Conservation (phyloP, 2,888 invertebrate species). For the Linnaemya tessellans region DNA sequence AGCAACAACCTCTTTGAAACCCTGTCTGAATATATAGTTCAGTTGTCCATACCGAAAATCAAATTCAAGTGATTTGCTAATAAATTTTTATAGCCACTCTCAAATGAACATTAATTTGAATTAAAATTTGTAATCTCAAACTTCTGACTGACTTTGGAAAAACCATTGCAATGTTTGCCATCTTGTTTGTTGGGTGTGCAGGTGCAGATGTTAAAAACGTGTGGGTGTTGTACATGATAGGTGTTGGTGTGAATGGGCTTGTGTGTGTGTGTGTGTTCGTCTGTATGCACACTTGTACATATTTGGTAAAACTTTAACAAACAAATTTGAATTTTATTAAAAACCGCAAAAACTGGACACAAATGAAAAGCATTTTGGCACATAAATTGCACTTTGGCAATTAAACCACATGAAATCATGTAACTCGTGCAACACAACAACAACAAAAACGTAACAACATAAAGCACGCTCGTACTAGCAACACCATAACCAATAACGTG, state of each 20-base stretch:
- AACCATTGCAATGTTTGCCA: no score
- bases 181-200: background rate
- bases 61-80: no score
- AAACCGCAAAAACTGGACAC: constrained; percentile 72
- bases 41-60: no score
- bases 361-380: constrained; percentile 68
- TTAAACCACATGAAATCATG: constrained; percentile 63
- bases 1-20: no score
- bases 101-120: no score
- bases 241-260: background rate
- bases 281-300: background rate
- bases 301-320: constrained; percentile 42
- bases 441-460: background rate
- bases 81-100: no score
- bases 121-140: no score
- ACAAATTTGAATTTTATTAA: constrained; percentile 73
- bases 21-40: no score
- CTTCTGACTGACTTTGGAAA: no score
- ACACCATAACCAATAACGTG: background rate
- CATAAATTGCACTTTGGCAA: constrained; percentile 64
- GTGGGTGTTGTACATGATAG: background rate
- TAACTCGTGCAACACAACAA: constrained; percentile 45
- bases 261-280: background rate
- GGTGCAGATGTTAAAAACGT: background rate
- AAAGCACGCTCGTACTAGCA: background rate